These are phyloP conservation scores for Channa maculata DNA, from an alignment of 2,113 vertebrate genomes.

Conservation along the genomic window DNA sequence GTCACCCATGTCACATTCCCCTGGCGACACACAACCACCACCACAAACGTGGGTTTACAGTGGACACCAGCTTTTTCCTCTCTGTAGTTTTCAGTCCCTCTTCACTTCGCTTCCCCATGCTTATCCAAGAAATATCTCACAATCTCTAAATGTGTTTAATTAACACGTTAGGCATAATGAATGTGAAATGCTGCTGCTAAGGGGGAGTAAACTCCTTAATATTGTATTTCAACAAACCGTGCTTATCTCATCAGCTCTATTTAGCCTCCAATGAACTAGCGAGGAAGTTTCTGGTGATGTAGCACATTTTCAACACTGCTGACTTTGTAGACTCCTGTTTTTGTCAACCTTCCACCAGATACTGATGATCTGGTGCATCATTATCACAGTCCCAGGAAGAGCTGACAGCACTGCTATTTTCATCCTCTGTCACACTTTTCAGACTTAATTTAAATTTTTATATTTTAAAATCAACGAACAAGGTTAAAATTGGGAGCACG, in stretches of 20 bases:
- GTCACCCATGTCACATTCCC: constrained; percentile 73
- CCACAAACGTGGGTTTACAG: constrained; percentile 41
- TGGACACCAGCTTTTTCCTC: background rate
- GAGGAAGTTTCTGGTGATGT: constrained; percentile 1
- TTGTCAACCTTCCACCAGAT: background rate
- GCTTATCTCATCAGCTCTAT: background rate
- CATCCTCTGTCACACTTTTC: background rate
- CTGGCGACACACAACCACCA: constrained; percentile 46
- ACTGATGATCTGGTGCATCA: background rate
- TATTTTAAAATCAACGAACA: too few relatives aligned
- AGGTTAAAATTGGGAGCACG: background rate
- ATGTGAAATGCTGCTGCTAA: background rate
- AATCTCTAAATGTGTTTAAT: background rate
- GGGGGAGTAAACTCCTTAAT: too few relatives aligned
- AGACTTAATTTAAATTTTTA: background rate
- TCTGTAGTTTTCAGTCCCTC: background rate
- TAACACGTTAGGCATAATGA: background rate
- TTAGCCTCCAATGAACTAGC: background rate
- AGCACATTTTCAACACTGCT: constrained; percentile 20
- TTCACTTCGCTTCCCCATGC: background rate
- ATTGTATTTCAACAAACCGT: background rate
- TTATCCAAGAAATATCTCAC: background rate
- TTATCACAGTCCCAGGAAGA: background rate
- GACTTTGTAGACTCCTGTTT: background rate
- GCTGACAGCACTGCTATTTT: background rate